Percentiles rank a stretch among this genome's conserved stretches.
These are phyloP conservation scores for Digitonthophagus gazella DNA, from an alignment of 2,888 invertebrate species.

Conservation along the genomic window DNA sequence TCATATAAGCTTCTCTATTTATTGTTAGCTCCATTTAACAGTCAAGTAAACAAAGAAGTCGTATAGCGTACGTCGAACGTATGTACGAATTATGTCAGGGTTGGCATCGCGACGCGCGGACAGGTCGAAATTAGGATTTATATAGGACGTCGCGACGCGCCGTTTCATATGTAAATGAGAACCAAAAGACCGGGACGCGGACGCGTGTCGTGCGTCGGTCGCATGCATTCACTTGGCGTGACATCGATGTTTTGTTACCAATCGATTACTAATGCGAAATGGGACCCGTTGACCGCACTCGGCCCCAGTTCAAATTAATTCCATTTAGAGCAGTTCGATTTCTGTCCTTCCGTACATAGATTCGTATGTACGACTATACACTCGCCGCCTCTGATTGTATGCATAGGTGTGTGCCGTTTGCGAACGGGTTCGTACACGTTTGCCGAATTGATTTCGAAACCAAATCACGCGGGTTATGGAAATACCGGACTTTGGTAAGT, in stretches of 20 bases:
- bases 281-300: slow-evolving; percentile 13
- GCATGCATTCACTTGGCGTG: slow-evolving; percentile 20
- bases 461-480: neutral
- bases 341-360: neutral
- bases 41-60: no score
- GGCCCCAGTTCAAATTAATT: slow-evolving; percentile 13
- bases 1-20: no score
- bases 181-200: neutral
- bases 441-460: neutral
- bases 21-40: no score
- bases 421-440: neutral
- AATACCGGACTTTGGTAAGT: neutral
- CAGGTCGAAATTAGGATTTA: neutral
- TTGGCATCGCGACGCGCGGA: no score
- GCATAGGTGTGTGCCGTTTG: neutral
- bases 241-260: slow-evolving; percentile 20
- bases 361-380: neutral
- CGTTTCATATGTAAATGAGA: neutral
- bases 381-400: neutral
- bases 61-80: no score
- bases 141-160: neutral
- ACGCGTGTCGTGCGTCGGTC: slow-evolving; percentile 1
- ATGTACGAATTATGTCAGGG: no score
- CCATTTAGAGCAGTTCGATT: slow-evolving; percentile 6
- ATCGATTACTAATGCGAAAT: slow-evolving; percentile 15